Base-by-base conservation (phyloP, 2,888 invertebrate genomes). In the Mimas tiliae region DNA sequence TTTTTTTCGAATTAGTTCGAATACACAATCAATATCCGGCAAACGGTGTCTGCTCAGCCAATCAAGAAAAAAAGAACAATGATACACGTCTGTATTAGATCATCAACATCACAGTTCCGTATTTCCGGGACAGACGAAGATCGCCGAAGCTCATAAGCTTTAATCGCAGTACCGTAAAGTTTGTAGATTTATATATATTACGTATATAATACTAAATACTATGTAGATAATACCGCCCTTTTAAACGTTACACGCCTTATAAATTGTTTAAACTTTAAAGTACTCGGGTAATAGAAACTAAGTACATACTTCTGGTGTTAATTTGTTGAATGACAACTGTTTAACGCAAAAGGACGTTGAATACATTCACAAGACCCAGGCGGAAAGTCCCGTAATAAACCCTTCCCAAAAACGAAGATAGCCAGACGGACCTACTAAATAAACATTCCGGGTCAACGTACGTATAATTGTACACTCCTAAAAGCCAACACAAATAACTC, bases 401-500 rank as follows among this genome's bases (percentile, higher is more conserved):
- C 64, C 62, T 68, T 68, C 63, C 48, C 65, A 69, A 65, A 70
- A 67, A 51, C 33, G 16, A 16, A 62, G 63, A 65, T 64, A 67
- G 63, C 48, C 51, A 51, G 67, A 51, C 67, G 27, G 27, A 27
- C 2, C 68, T 67, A 67, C 72, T 70, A 69, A 75, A 75, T 77
- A 82, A 80, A 79, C 77, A 80, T 71, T 72, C 67, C 71, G 74
- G 87, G 84, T 88, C 86, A 85, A 77, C 77, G 89, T 69, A 82
- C 88, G 81, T 75, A 72, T 85, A 84, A 89, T 88, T 86, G 84
- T 76, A 74, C 72, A 77, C 78, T 72, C 75, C 77, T 78, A 83
- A 83, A 78, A 86, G 80, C 77, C 80, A 79, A 80, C 79, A 85
- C 76, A 84, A 87, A 90, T 89, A 89, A 81, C 82, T 82, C 72